Evolutionary conservation across 2,888 invertebrate species (phyloP).

Genomic region (Acronicta alni): DNA sequence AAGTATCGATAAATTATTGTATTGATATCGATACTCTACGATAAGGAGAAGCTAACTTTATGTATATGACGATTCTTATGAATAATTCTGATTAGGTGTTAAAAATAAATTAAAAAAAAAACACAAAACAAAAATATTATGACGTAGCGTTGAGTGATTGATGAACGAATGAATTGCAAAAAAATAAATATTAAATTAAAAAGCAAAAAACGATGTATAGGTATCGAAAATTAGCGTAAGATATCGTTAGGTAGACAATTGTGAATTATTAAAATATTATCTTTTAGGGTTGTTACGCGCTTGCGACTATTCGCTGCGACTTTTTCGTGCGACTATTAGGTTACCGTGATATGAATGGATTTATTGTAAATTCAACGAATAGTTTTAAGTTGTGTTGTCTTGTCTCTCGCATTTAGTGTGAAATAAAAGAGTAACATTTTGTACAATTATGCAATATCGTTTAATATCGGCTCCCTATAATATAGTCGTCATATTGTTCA

Average conservation of each 20-base stretch:
- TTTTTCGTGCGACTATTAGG: constrained; percentile 47
- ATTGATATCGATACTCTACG: constrained; percentile 56
- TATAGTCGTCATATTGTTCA: constrained; percentile 13
- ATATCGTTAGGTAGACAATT: constrained; percentile 58
- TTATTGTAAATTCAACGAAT: constrained; percentile 53
- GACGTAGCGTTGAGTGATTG: constrained; percentile 62
- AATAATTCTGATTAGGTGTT: constrained; percentile 65
- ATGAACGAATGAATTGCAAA: constrained; percentile 61
- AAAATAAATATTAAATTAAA: constrained; percentile 36
- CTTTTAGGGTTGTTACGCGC: constrained; percentile 49
- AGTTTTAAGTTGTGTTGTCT: constrained; percentile 46
- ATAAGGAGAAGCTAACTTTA: constrained; percentile 51
- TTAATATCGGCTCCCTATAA: constrained; percentile 16
- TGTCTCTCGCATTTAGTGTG: constrained; percentile 47
- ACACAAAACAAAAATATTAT: constrained; percentile 63
- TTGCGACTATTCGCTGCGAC: constrained; percentile 40
- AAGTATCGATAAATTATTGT: constrained; percentile 54
- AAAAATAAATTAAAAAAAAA: constrained; percentile 58
- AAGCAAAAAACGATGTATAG: constrained; percentile 47
- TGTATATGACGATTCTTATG: constrained; percentile 70
- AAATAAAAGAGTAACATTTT: constrained; percentile 48
- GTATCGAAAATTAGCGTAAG: constrained; percentile 47
- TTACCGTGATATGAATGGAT: constrained; percentile 22
- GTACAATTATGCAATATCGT: constrained; percentile 43
- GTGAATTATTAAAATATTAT: constrained; percentile 49